phyloP scores from a whole-genome alignment of 2,888 invertebrate species.

The Caenorhabditis sulstoni region DNA sequence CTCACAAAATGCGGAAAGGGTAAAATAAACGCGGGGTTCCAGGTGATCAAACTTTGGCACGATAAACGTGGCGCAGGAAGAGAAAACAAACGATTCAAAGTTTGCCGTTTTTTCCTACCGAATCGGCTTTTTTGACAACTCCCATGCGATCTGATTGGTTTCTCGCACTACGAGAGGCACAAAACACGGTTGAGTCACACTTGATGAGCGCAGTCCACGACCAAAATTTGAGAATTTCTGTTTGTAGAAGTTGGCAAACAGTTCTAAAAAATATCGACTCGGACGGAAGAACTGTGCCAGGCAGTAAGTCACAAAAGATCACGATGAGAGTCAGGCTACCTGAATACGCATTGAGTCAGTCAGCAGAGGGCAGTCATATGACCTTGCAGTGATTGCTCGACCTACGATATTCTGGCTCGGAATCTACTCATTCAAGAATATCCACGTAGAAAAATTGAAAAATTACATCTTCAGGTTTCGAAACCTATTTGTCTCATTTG shows the following conservation, averaged over 20 bases:
- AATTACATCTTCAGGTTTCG: no score
- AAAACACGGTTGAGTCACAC: conserved; percentile 49
- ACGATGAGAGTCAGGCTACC: conserved; percentile 3
- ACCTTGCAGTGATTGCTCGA: no score
- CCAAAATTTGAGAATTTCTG: conserved; percentile 37
- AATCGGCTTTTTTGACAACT: conserved; percentile 21
- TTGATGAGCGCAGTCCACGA: conserved; percentile 46
- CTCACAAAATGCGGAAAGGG: neutral
- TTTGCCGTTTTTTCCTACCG: conserved; percentile 22
- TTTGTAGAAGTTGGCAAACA: conserved; percentile 51
- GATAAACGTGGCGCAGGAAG: conserved; percentile 9
- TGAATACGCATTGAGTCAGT: no score
- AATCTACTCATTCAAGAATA: no score
- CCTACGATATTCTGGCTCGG: no score
- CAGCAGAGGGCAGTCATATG: no score
- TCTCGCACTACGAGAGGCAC: conserved; percentile 41
- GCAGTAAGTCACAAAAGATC: conserved; percentile 45
- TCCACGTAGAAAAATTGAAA: no score
- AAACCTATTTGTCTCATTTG: no score
- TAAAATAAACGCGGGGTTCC: conserved; percentile 6
- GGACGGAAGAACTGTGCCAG: conserved; percentile 29
- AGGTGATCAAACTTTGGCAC: conserved; percentile 34
- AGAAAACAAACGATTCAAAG: conserved; percentile 33
- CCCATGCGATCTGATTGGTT: conserved; percentile 8
- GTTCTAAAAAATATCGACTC: conserved; percentile 23